These are phyloP conservation scores for Burhinus bistriatus DNA, from an alignment of 2,113 vertebrate species.

Conservation along the genomic window DNA sequence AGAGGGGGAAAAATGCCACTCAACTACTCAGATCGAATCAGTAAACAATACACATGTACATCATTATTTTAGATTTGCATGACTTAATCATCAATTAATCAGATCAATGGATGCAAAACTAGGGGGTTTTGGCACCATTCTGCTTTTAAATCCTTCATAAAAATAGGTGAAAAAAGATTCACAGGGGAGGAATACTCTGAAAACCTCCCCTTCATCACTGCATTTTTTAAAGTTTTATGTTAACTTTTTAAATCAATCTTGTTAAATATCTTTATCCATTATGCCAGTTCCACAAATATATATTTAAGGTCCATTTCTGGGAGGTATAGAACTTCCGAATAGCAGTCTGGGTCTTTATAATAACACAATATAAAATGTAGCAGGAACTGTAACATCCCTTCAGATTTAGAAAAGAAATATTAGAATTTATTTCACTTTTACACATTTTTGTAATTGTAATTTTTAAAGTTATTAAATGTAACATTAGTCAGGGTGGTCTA, in stretches of 20 bases:
- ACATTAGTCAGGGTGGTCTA: background rate
- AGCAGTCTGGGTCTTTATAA: background rate
- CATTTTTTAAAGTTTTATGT: background rate
- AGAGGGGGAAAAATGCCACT: background rate
- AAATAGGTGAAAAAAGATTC: background rate
- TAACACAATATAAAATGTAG: background rate
- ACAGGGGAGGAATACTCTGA: background rate
- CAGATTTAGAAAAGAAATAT: background rate
- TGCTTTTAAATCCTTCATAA: background rate
- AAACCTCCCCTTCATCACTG: background rate
- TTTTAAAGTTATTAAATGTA: background rate
- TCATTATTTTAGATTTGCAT: background rate
- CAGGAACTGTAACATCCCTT: background rate
- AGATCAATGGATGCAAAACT: background rate
- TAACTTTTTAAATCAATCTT: too few species aligned
- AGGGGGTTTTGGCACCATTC: fast-evolving
- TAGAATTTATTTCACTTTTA: background rate
- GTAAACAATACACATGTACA: background rate
- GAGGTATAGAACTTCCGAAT: background rate
- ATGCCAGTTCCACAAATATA: background rate
- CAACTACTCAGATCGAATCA: background rate
- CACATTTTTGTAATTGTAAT: background rate
- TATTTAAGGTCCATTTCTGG: background rate
- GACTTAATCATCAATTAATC: background rate
- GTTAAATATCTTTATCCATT: background rate